Conservation (phyloP, 2,113 vertebrate genomes). For the Neomonachus schauinslandi region DNA sequence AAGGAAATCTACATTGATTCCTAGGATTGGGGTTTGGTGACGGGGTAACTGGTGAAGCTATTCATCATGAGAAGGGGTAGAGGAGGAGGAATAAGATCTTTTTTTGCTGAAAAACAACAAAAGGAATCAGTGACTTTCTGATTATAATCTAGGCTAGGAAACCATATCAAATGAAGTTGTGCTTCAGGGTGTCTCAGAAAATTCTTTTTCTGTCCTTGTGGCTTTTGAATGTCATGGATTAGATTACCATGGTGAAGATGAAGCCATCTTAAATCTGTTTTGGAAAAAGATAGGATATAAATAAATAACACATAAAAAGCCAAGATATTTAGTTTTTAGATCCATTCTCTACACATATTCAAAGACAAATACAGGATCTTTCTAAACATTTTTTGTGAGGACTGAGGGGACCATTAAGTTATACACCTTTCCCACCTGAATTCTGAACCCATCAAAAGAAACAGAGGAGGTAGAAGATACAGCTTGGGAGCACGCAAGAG, state of each 20-base stretch:
- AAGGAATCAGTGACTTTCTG: background rate
- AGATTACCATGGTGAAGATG: background rate
- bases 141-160: constrained; percentile 51
- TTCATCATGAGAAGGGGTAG: background rate
- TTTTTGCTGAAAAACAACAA: constrained; percentile 46
- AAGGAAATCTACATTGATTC: background rate
- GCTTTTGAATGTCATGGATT: constrained; percentile 44
- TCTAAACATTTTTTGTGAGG: constrained; percentile 38
- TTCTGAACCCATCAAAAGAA: constrained; percentile 22
- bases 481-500: background rate
- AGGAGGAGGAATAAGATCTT: background rate
- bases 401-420: constrained; percentile 4
- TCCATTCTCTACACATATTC: constrained; percentile 1
- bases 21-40: background rate
- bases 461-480: background rate
- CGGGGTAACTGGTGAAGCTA: background rate
- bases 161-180: background rate
- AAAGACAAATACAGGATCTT: constrained; percentile 35
- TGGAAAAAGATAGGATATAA: constrained; percentile 51
- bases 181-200: constrained; percentile 39
- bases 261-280: constrained; percentile 54
- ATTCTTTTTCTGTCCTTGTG: constrained; percentile 38
- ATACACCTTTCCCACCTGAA: background rate
- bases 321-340: background rate
- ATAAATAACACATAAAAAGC: constrained; percentile 43